phyloP scores from a whole-genome alignment of 2,888 invertebrate genomes.

The Yponomeuta cagnagella region DNA sequence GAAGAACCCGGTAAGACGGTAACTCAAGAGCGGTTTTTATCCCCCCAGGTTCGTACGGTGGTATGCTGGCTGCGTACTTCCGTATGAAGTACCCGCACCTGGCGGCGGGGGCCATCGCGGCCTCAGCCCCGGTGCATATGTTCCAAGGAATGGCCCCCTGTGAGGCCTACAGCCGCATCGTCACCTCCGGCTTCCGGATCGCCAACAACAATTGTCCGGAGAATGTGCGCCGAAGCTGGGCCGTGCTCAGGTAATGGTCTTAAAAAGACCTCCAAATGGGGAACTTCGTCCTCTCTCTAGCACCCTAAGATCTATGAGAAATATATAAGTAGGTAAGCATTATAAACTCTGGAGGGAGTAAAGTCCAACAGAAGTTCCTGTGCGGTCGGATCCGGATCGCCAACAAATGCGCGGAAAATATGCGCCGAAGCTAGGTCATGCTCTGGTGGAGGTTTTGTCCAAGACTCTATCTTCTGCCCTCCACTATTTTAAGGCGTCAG shows the following conservation, averaged over 20 bases:
- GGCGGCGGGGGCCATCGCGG: constrained; percentile 91
- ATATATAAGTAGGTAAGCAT: too few relatives aligned
- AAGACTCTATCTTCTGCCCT: too few relatives aligned
- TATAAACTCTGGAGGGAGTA: too few relatives aligned
- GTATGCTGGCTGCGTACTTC: constrained; percentile 97
- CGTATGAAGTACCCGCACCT: constrained; percentile 96
- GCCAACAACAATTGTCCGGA: constrained; percentile 77
- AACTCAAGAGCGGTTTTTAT: background rate
- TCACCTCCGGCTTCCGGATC: constrained; percentile 83
- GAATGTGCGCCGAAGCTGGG: constrained; percentile 88
- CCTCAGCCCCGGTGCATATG: constrained; percentile 94
- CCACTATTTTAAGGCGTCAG: too few relatives aligned
- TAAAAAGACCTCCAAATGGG: too few relatives aligned
- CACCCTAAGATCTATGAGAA: background rate
- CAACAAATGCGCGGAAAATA: constrained; percentile 79
- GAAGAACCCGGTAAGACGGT: too few relatives aligned
- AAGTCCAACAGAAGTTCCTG: too few relatives aligned
- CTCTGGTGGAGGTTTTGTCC: constrained; percentile 74
- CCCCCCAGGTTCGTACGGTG: constrained; percentile 95
- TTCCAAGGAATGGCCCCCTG: constrained; percentile 88
- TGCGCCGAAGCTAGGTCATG: constrained; percentile 85
- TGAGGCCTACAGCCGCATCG: constrained; percentile 83
- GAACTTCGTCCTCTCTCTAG: too few relatives aligned
- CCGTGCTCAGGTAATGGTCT: constrained; percentile 77
- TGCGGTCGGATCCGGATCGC: too few relatives aligned